Base-by-base conservation (phyloP, 2,888 invertebrate species). In the Conus canariensis region DNA sequence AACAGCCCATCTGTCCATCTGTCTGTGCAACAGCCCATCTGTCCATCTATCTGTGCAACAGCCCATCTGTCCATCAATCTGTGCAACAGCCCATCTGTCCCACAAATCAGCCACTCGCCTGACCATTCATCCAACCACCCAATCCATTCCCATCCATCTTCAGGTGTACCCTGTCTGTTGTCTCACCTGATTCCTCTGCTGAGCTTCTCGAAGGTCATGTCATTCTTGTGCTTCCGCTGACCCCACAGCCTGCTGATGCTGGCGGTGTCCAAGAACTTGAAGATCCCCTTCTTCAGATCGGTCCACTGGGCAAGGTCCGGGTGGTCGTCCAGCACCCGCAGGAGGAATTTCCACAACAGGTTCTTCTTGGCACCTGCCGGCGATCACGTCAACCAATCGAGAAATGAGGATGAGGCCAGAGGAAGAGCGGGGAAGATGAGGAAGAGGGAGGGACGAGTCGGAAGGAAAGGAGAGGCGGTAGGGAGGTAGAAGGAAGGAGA, bases 121-220 rank as follows among this genome's bases (percentile, higher is more conserved):
- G 45, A 2, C 45, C 45, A 45, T 45, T 45, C 45, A 45, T 45
- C 45, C 45, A 45, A 64, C 14, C 64, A 64, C 64, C 64, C 14
- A 14, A 10, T 16, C 64, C 64, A 10, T 16, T 16, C 64, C 64
- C 64, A 64, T 16, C 16, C 16, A 16, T 16, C 64, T 16, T 64
- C 64, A 64, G 10, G 9, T 74, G 9, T 25, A 19, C 74, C 22
- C n/a, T 74, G 19, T 45, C 16, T 30, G 7, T 56, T 82, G 45
- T 64, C 87, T 80, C 30, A 94, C 94, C 94, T 93, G 30, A 94
- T 94, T 80, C 94, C 94, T 0, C 94, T 90, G 67, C 94, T 94
- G n/a, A 94, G 93, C 70, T 94, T 94, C 90, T 94, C 94, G 64
- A 94, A 94, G 88, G 94, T 94, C 94, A 94, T 94, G 90, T 94